Evolutionary conservation across 2,797 vertebrate genomes (phyloP), one percentile per base, ranked within the genome.

Genomic region (Jordanella pulchra): DNA sequence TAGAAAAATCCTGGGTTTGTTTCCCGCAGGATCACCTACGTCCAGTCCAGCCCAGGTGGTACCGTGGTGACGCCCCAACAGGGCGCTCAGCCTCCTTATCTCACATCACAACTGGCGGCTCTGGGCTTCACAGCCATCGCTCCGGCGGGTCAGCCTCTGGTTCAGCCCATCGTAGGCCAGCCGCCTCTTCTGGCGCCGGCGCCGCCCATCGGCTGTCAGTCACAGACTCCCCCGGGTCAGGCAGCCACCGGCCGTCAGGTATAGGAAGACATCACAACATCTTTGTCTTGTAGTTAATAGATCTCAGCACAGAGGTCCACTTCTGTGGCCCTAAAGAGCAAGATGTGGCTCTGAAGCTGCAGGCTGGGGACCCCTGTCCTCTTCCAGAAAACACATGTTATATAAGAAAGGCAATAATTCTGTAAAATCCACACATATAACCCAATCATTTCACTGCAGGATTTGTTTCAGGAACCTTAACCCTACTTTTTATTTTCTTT

Each of bases 91-190:
- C 91, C 32, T 50, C 80, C 87, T 0, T 95, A 93, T 65, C 85
- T 96, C 53, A 91, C 92, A n/a, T 90, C 93, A 51, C 89, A 77
- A 55, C 86, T 83, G 88, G 91, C 93, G 17, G 92, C 96, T 0
- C 92, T 97, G 69, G 96, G 96, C 73, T 97, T 97, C 87, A 93
- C 96, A 4, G 92, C 96, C 23, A 93, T 97, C 28, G 90, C 95
- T 23, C 95, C 96, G 3, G 92, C 92, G 0, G 94, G 94, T 7
- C 95, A 95, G 30, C 89, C 95, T 53, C 90, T 97, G 21, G 93
- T 97, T 32, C 96, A 97, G 85, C 96, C 96, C 0, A 85, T 96
- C 27, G 90, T 95, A 5, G 94, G 95, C 75, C 95, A 95, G 68
- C 90, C 93, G 3, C 93, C 96, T 0, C 83, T 96, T 67, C 82